phyloP scores from a whole-genome alignment of 1,140 invertebrate genomes.

The Aplysia californica region DNA sequence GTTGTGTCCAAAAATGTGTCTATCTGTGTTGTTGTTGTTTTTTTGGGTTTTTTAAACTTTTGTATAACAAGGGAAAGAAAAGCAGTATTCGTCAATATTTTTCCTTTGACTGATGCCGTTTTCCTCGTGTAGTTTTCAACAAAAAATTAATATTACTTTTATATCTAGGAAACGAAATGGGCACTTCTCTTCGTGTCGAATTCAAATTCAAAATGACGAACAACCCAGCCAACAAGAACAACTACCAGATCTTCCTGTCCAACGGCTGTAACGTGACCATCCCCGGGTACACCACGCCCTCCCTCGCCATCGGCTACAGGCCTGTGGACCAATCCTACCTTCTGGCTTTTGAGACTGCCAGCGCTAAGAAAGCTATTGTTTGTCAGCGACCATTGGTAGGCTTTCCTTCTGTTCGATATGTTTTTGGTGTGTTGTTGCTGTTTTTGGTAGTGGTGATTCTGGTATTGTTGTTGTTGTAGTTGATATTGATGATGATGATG shows the following conservation, averaged over 20 bases:
- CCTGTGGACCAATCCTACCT: slow-evolving; percentile 34
- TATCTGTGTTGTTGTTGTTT: too few relatives aligned
- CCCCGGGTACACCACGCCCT: slow-evolving; percentile 35
- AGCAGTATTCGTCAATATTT: too few relatives aligned
- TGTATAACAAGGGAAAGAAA: too few relatives aligned
- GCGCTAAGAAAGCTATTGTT: slow-evolving; percentile 36
- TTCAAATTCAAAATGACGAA: slow-evolving; percentile 35
- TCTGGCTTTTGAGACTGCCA: slow-evolving; percentile 37
- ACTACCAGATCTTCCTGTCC: slow-evolving; percentile 41
- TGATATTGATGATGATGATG: background rate
- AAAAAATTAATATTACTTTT: background rate
- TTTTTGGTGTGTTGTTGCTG: background rate
- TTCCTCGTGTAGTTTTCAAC: too few relatives aligned
- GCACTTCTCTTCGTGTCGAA: slow-evolving; percentile 32
- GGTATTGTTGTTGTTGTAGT: background rate
- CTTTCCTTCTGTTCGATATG: too few relatives aligned
- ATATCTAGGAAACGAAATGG: slow-evolving; percentile 34
- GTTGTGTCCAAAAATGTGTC: too few relatives aligned
- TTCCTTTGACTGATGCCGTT: too few relatives aligned
- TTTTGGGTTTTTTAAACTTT: too few relatives aligned
- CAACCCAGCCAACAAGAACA: slow-evolving; percentile 18
- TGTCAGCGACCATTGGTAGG: slow-evolving; percentile 32
- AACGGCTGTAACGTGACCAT: slow-evolving; percentile 40
- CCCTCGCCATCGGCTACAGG: slow-evolving; percentile 39
- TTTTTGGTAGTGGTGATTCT: background rate